Evolutionary conservation across 2,113 vertebrate species (phyloP).

Genomic region (Lepus americanus): DNA sequence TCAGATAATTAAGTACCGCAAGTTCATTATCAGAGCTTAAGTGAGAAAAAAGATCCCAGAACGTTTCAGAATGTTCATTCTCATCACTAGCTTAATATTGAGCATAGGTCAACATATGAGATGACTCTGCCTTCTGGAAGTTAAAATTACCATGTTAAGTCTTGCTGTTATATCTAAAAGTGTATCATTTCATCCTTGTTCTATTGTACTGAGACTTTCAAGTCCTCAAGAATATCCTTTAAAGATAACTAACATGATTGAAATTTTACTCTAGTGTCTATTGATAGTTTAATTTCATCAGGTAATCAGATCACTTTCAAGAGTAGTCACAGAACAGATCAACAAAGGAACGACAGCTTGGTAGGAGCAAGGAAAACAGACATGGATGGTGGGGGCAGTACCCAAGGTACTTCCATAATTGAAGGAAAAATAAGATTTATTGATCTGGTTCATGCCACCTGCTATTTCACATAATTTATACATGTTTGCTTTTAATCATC

Average conservation of each 20-base stretch:
- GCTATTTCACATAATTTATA: background rate
- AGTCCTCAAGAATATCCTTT: background rate
- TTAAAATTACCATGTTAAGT: background rate
- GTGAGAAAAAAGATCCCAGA: background rate
- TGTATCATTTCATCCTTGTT: background rate
- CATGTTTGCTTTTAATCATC: background rate
- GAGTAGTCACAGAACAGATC: background rate
- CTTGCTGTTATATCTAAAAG: background rate
- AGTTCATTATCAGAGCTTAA: background rate
- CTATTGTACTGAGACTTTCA: background rate
- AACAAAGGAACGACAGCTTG: background rate
- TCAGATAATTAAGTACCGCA: background rate
- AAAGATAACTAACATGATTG: background rate
- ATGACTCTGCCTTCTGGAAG: background rate
- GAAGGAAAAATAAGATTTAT: background rate
- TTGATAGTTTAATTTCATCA: background rate
- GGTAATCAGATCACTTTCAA: background rate
- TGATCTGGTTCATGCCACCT: background rate
- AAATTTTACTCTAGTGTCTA: background rate
- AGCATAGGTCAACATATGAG: background rate
- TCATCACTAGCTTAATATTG: background rate
- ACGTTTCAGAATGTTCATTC: background rate
- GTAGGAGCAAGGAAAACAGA: background rate
- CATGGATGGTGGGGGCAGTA: too few species aligned
- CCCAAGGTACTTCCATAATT: background rate